Conservation (phyloP, 1,140 invertebrate genomes). For the Carcinoscorpius rotundicauda region DNA sequence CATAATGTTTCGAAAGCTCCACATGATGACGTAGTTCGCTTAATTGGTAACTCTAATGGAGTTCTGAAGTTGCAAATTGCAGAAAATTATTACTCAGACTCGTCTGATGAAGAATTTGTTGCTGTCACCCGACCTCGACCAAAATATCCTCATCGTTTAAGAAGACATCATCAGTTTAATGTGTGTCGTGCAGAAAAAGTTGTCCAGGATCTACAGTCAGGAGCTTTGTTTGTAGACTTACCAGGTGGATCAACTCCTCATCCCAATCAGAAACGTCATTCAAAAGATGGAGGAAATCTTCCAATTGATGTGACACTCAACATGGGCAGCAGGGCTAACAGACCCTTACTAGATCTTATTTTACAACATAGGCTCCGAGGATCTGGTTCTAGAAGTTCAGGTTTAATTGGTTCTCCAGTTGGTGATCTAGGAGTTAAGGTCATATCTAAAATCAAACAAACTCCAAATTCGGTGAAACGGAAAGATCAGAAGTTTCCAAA, state of each 20-base stretch:
- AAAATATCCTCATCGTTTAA: constrained; percentile 48
- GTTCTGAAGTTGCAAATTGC: constrained; percentile 67
- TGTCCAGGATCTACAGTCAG: constrained; percentile 39
- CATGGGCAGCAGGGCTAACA: constrained; percentile 13
- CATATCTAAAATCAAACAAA: neutral
- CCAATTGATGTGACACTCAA: neutral
- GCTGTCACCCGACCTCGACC: constrained; percentile 37
- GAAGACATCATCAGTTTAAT: constrained; percentile 24
- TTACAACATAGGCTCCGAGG: constrained; percentile 17
- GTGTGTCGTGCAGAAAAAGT: constrained; percentile 39
- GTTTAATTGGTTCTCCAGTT: neutral
- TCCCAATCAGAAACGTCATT: too few relatives aligned
- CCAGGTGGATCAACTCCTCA: too few relatives aligned
- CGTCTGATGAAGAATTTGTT: constrained; percentile 58
- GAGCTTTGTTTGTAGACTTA: constrained; percentile 27
- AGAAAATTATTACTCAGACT: constrained; percentile 67
- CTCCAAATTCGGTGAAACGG: constrained; percentile 9
- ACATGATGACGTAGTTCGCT: constrained; percentile 81
- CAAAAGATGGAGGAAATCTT: too few relatives aligned
- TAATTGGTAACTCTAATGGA: constrained; percentile 74
- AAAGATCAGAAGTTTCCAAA: constrained; percentile 12
- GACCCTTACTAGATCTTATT: constrained; percentile 18
- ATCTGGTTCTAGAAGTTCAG: constrained; percentile 7
- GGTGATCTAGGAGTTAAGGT: too few relatives aligned
- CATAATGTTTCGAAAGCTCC: constrained; percentile 72